phyloP scores from a whole-genome alignment of 2,888 invertebrate species.

The Gymnocheta viridis region DNA sequence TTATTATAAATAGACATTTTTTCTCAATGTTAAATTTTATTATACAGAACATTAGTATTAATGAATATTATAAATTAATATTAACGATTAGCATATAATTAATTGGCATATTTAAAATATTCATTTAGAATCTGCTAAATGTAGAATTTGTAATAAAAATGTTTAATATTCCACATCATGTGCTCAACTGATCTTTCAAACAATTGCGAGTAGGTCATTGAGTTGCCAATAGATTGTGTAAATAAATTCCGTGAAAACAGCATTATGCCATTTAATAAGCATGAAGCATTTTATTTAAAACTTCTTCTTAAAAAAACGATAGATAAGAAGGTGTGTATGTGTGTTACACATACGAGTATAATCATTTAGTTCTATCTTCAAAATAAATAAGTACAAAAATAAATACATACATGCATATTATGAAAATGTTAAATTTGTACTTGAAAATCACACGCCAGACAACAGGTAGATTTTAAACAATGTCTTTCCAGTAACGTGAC shows the following conservation, averaged over 20 bases:
- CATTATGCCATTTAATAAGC: neutral
- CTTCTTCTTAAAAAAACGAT: neutral
- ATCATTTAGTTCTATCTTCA: neutral
- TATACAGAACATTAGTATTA: conserved; percentile 20
- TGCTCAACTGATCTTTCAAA: conserved; percentile 29
- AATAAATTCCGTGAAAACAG: conserved; percentile 40
- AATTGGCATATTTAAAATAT: conserved; percentile 36
- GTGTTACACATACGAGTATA: neutral
- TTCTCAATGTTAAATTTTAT: conserved; percentile 40
- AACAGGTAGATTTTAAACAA: neutral
- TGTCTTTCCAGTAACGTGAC: neutral
- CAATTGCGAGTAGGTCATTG: conserved; percentile 57
- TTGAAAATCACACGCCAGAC: neutral
- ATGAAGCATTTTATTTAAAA: neutral
- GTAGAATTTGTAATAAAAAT: neutral
- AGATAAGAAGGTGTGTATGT: conserved; percentile 9
- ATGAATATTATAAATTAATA: conserved; percentile 25
- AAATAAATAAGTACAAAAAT: neutral
- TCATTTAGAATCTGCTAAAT: conserved; percentile 15
- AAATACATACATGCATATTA: neutral
- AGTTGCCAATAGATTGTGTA: conserved; percentile 61
- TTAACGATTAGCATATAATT: conserved; percentile 57
- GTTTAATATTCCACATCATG: neutral
- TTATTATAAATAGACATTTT: too few species aligned
- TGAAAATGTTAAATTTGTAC: neutral